Evolutionary conservation across 2,888 invertebrate genomes (phyloP), one percentile per base, ranked within the genome.

Genomic region (Neocrepidodera transversa): DNA sequence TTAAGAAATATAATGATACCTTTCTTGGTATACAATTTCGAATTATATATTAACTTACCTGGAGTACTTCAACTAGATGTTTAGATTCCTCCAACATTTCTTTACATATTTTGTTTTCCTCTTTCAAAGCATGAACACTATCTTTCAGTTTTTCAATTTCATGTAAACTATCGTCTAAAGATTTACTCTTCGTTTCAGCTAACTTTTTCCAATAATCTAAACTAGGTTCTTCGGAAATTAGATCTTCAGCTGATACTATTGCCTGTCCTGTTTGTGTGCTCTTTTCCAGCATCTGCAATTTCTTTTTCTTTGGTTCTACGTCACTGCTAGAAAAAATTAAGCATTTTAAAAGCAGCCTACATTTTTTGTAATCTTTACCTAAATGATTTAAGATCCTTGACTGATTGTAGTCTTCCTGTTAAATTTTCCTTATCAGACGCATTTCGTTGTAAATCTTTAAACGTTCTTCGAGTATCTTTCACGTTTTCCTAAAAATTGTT

Each of bases 351-450:
- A 10, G n/a, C n/a, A 13, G 6, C n/a, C n/a, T n/a, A n/a, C n/a
- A 20, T 18, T 13, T 42, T 11, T 16, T 3, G 13, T 18, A 28
- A 43, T 4, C 10, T n/a, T 30, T 58, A 58, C 63, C 43, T 53
- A 10, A 49, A 36, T 48, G 66, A 63, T 62, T 74, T 74, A n/a
- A 63, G 49, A 42, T 75, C 74, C 66, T 76, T 78, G 1, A 68
- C 63, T n/a, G 60, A 35, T 17, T 59, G 74, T 42, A 82, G 79
- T 71, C 91, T 86, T 69, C 90, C 90, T 69, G 85, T 87, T 66
- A 91, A 81, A 78, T 92, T 92, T 81, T 92, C 91, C 75, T 88
- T 88, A 72, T 90, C 89, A 45, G 82, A 84, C 28, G 90, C 88
- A 42, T 86, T 82, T 60, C 84, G 86, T 77, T 92, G 92, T 63